These are phyloP conservation scores for Periophthalmodon schlosseri DNA, from an alignment of 2,113 vertebrate genomes.

Conservation along the genomic window DNA sequence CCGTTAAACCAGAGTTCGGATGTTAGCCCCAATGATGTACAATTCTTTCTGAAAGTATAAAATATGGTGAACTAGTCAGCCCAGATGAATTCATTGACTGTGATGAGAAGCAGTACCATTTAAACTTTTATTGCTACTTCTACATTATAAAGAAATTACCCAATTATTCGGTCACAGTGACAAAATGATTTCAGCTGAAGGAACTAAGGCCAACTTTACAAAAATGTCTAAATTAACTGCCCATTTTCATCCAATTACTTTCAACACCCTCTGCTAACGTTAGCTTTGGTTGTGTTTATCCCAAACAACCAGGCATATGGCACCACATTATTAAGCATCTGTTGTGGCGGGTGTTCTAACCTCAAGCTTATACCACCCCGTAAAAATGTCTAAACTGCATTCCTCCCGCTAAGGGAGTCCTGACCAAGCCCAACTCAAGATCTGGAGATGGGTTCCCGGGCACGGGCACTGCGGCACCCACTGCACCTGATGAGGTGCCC, in stretches of 20 bases:
- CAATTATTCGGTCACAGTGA: neutral
- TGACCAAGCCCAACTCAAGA: no score
- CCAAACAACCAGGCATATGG: neutral
- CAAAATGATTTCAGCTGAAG: neutral
- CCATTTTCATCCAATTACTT: conserved; percentile 1
- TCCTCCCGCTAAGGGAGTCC: no score
- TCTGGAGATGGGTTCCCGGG: no score
- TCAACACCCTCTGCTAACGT: neutral
- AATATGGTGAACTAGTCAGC: no score
- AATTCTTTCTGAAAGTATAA: no score
- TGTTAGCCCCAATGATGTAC: no score
- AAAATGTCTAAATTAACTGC: neutral
- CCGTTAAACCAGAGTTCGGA: no score
- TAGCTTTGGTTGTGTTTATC: neutral
- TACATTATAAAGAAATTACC: neutral
- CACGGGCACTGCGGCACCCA: no score
- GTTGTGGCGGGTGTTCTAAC: neutral
- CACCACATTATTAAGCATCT: neutral
- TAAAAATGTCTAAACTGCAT: no score
- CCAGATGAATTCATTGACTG: no score
- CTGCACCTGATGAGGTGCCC: no score
- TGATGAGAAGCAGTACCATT: neutral
- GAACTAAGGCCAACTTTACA: neutral
- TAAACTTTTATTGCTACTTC: neutral
- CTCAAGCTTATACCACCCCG: neutral